phyloP scores from a whole-genome alignment of 2,113 vertebrate species.

The Bujurquina vittata region DNA sequence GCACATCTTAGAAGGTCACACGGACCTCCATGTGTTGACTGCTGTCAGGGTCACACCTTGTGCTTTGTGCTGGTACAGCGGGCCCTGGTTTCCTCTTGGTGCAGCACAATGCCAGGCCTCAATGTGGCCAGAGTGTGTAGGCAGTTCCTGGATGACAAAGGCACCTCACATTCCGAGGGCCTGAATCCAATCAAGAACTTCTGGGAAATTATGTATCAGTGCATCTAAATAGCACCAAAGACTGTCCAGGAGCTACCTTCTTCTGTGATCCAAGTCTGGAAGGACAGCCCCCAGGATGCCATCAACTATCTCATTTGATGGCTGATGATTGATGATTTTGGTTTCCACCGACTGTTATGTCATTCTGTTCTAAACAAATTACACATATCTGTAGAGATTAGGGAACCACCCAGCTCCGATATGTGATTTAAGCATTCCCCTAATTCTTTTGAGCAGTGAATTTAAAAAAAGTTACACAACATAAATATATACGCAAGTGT shows the following conservation, averaged over 20 bases:
- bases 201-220: neutral
- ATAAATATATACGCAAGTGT: neutral
- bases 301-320: neutral
- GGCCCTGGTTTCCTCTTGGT: neutral
- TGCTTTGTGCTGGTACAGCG: neutral
- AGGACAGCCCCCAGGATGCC: neutral
- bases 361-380: neutral
- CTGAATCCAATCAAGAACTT: neutral
- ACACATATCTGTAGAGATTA: neutral
- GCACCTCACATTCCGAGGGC: neutral
- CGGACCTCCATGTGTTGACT: neutral
- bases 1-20: too few species aligned
- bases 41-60: neutral
- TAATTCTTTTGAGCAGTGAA: neutral
- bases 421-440: neutral
- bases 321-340: too few species aligned
- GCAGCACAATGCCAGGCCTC: too few species aligned
- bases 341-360: neutral
- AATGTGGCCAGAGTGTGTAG: too few species aligned
- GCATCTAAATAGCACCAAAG: neutral
- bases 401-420: neutral
- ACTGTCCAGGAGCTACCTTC: neutral
- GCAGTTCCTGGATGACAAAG: neutral
- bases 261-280: neutral
- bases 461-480: neutral